A percentile compares a stretch with the other conserved stretches of the same genome.
Evolutionary conservation across 2,113 vertebrate genomes (phyloP).

Genomic region (Fregetta grallaria): DNA sequence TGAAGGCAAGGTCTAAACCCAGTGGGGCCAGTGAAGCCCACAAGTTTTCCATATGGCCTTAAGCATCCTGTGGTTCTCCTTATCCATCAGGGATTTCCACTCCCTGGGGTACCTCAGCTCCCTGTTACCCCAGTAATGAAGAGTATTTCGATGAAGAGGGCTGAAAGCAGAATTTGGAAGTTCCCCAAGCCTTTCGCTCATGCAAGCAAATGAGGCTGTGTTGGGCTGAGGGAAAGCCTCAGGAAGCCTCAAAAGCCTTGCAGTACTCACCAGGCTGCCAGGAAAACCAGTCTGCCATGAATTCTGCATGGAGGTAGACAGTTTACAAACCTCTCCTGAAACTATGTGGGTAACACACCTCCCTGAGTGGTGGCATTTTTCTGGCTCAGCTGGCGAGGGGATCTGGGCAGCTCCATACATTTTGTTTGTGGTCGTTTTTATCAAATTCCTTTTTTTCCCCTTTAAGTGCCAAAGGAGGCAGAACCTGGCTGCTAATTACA

Average conservation of each 20-base stretch:
- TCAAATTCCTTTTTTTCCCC: not conserved
- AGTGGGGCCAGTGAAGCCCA: not conserved
- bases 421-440: not conserved
- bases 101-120: not conserved
- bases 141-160: not conserved
- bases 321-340: not conserved
- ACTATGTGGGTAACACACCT: not conserved
- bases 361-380: not conserved
- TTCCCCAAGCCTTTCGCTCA: not conserved
- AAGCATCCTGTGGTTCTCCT: not conserved
- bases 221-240: not conserved
- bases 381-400: not conserved
- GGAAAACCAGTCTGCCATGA: not conserved
- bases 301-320: not conserved
- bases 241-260: not conserved
- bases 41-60: not conserved
- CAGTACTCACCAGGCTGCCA: not conserved
- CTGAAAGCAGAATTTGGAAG: not conserved
- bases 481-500: not conserved
- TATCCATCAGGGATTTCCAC: not conserved
- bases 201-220: not conserved
- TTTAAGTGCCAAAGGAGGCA: not conserved
- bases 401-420: not conserved
- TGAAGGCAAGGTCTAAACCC: not conserved
- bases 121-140: not conserved